A percentile compares a stretch with the other conserved stretches of the same genome.
Conservation (phyloP, 2,797 vertebrate genomes). For the Gobionotothen gibberifrons region DNA sequence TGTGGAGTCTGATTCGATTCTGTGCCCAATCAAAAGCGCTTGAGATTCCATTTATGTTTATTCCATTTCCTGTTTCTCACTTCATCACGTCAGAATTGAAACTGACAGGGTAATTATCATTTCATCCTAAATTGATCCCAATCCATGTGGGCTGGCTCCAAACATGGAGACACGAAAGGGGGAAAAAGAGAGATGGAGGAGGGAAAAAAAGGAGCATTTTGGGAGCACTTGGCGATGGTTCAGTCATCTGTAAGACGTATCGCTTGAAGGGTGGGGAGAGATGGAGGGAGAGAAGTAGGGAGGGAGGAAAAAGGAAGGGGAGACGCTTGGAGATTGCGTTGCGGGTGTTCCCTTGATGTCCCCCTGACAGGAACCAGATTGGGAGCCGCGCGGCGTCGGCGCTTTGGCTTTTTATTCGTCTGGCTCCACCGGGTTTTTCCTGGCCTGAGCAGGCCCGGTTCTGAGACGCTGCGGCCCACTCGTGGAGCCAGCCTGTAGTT, state of each 20-base stretch:
- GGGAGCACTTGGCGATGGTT: conserved; percentile 82
- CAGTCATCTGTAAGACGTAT: conserved; percentile 83
- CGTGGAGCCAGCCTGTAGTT: conserved; percentile 81
- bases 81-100: conserved; percentile 83
- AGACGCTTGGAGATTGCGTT: conserved; percentile 86
- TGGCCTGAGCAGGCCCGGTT: conserved; percentile 83
- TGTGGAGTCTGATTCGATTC: conserved; percentile 68
- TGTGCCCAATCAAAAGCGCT: conserved; percentile 75
- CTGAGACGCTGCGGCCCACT: conserved; percentile 81
- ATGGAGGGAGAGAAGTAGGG: conserved; percentile 64
- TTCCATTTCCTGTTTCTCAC: conserved; percentile 85
- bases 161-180: conserved; percentile 73
- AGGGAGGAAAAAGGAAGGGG: conserved; percentile 73
- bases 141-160: conserved; percentile 84
- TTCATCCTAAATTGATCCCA: conserved; percentile 87
- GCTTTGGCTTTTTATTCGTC: conserved; percentile 86
- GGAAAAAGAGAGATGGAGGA: conserved; percentile 61
- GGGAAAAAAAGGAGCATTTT: conserved; percentile 62
- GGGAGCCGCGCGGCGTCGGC: conserved; percentile 82
- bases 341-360: conserved; percentile 91
- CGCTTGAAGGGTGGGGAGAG: conserved; percentile 75
- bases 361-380: conserved; percentile 89
- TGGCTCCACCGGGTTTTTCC: conserved; percentile 87
- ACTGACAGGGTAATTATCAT: conserved; percentile 88
- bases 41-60: conserved; percentile 81